A percentile compares a stretch with the other conserved stretches of the same genome.
Evolutionary conservation across 2,113 vertebrate species (phyloP).

Genomic region (Syrmaticus mikado): DNA sequence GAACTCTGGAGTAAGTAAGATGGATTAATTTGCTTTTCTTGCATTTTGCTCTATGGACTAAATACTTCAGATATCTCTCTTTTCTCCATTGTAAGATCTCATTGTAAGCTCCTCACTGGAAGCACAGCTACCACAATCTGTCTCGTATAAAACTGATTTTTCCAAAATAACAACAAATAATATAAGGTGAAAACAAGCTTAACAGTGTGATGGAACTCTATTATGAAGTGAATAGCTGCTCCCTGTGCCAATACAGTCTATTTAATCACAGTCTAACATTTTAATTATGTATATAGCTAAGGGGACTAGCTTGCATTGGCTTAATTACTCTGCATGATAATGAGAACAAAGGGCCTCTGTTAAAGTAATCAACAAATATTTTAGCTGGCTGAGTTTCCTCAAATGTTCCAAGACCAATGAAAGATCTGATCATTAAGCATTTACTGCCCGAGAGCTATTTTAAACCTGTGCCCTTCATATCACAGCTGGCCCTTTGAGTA

Average conservation of each 20-base stretch:
- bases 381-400: slow-evolving; percentile 72
- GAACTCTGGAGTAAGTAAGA: slow-evolving; percentile 21
- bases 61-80: neutral
- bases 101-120: neutral
- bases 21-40: neutral
- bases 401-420: slow-evolving; percentile 66
- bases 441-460: slow-evolving; percentile 73
- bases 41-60: neutral
- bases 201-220: neutral
- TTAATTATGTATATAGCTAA: slow-evolving; percentile 70
- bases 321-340: slow-evolving; percentile 75
- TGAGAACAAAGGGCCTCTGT: slow-evolving; percentile 76
- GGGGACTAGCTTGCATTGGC: slow-evolving; percentile 58
- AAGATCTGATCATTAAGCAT: slow-evolving; percentile 77
- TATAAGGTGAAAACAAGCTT: neutral
- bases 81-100: neutral
- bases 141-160: neutral
- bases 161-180: slow-evolving; percentile 18
- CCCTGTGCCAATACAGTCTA: slow-evolving; percentile 34
- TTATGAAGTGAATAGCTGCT: slow-evolving; percentile 17
- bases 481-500: slow-evolving; percentile 69
- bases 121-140: neutral
- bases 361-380: slow-evolving; percentile 70
- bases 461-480: slow-evolving; percentile 70
- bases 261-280: slow-evolving; percentile 47